phyloP scores from a whole-genome alignment of 2,113 vertebrate genomes.

The Amazona guildingii region DNA sequence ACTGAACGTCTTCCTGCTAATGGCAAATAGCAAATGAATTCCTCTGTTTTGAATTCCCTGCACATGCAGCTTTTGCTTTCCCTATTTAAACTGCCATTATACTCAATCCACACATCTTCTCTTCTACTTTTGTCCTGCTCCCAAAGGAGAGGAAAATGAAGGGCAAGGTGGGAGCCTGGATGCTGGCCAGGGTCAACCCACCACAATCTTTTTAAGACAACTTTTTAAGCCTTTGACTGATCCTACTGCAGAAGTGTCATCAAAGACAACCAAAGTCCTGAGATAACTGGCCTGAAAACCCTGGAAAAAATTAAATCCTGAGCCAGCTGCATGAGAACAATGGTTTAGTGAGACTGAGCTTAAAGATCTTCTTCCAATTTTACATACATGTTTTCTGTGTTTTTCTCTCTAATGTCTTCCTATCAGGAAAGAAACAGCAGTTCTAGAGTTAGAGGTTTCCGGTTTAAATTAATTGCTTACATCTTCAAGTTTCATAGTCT shows the following conservation, averaged over 20 bases:
- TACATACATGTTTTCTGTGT: fast-evolving
- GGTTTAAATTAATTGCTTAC: neutral
- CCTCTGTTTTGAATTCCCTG: neutral
- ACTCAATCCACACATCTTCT: neutral
- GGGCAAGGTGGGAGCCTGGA: neutral
- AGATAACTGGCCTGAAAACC: neutral
- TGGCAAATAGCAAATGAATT: neutral
- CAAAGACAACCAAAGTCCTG: neutral
- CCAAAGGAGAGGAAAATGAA: neutral
- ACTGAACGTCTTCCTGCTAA: neutral
- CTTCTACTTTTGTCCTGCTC: neutral
- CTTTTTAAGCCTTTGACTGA: neutral
- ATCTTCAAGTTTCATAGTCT: neutral
- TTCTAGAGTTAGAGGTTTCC: neutral
- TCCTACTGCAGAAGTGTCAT: neutral
- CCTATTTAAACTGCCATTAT: neutral
- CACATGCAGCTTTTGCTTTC: neutral
- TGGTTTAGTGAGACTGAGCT: neutral
- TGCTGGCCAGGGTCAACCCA: neutral
- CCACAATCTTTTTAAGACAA: neutral
- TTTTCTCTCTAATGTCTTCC: neutral
- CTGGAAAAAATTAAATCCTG: neutral
- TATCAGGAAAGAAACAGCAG: neutral
- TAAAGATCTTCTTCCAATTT: neutral
- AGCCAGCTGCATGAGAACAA: neutral